These are phyloP conservation scores for Sebastes hubbsi DNA, from an alignment of 2,797 vertebrate species.

Conservation along the genomic window DNA sequence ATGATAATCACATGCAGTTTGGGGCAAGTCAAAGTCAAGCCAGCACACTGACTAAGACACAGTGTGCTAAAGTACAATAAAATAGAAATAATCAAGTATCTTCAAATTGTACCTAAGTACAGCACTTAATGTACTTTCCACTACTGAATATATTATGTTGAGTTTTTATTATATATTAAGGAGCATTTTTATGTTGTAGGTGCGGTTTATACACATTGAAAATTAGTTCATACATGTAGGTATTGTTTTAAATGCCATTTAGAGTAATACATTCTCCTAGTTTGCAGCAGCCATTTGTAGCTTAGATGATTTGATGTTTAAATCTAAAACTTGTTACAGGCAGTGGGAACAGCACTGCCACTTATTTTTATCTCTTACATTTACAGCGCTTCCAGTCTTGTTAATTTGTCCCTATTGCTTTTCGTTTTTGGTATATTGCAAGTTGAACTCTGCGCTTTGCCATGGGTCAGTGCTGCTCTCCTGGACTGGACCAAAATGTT, in stretches of 20 bases:
- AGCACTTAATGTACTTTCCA: too few species aligned
- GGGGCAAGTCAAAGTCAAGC: too few species aligned
- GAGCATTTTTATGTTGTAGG: too few species aligned
- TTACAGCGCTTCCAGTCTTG: background rate
- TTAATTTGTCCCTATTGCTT: rapidly evolving
- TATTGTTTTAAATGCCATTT: background rate
- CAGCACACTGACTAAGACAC: too few species aligned
- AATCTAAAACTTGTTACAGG: background rate
- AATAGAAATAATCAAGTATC: too few species aligned
- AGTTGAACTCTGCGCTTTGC: background rate
- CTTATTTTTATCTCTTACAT: background rate
- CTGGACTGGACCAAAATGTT: background rate
- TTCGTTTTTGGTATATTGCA: background rate
- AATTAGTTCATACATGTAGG: background rate
- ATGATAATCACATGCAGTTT: too few species aligned
- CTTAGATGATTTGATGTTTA: background rate
- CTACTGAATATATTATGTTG: too few species aligned
- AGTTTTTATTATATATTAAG: too few species aligned
- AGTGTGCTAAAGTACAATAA: too few species aligned
- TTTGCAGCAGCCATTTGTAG: background rate
- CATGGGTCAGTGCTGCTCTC: background rate
- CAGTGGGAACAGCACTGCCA: background rate
- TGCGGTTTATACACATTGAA: background rate
- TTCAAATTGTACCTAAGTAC: too few species aligned
- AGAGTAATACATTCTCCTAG: too few species aligned